These are phyloP conservation scores for Anodontia alba DNA, from an alignment of 2,888 invertebrate species.

Conservation along the genomic window DNA sequence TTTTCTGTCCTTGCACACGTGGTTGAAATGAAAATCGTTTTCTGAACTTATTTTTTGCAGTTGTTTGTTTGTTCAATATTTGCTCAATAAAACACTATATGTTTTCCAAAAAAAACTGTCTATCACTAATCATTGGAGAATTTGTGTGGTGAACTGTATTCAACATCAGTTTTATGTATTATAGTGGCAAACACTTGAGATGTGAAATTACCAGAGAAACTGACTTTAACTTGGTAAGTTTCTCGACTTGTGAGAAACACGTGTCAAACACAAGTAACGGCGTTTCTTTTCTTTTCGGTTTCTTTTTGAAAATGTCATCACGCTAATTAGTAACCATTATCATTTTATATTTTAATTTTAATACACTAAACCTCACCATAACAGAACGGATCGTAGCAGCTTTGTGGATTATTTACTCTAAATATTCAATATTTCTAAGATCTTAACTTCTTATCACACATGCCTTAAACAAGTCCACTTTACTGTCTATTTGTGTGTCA, in stretches of 20 bases:
- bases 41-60: background rate
- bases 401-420: too few relatives aligned
- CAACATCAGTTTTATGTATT: too few relatives aligned
- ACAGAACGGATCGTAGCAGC: too few relatives aligned
- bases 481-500: too few relatives aligned
- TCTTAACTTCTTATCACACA: too few relatives aligned
- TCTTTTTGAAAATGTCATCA: too few relatives aligned
- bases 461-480: too few relatives aligned
- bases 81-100: background rate
- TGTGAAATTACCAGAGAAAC: background rate
- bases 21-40: background rate
- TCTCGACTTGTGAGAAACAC: background rate
- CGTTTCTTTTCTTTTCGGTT: background rate
- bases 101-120: background rate
- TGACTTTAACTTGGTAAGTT: background rate
- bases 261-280: background rate
- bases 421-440: too few relatives aligned
- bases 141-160: background rate
- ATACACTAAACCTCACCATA: too few relatives aligned
- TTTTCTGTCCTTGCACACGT: background rate
- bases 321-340: too few relatives aligned
- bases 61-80: background rate
- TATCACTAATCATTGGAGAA: background rate
- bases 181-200: background rate
- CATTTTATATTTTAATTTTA: too few relatives aligned